Percentiles rank a stretch among this genome's conserved stretches.
phyloP scores from a whole-genome alignment of 2,113 vertebrate species.

The Shinisaurus crocodilurus region DNA sequence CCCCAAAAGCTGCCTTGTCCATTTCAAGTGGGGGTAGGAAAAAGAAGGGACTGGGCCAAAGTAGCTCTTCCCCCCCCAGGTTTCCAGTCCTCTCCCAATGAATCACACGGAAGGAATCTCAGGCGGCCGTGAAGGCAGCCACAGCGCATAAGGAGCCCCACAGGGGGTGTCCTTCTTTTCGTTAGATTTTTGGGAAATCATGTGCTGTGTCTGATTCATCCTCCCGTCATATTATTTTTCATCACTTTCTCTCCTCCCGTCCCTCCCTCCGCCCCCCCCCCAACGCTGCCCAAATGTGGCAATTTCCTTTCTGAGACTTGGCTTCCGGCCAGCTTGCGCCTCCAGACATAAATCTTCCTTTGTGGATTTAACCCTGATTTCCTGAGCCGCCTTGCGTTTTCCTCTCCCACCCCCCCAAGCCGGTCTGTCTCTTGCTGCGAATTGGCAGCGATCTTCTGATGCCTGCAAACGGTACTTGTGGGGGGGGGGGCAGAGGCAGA shows the following conservation, averaged over 20 bases:
- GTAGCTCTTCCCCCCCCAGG: fast-evolving
- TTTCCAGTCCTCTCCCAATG: background rate
- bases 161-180: background rate
- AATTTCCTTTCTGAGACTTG: slow-evolving; percentile 4
- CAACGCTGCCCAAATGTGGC: background rate
- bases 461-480: too few species aligned
- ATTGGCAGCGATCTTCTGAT: background rate
- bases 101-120: slow-evolving; percentile 18
- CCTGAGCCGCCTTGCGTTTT: background rate
- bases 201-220: background rate
- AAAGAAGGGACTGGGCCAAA: background rate
- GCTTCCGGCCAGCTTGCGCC: background rate
- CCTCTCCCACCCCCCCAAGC: background rate
- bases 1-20: too few species aligned
- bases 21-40: background rate
- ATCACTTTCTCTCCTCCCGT: background rate
- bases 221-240: background rate
- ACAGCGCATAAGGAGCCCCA: background rate
- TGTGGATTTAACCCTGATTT: background rate
- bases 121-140: background rate
- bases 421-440: background rate
- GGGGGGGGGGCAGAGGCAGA: too few species aligned
- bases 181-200: background rate
- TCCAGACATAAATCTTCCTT: background rate
- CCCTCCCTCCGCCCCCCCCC: background rate